Evolutionary conservation across 2,888 invertebrate genomes (phyloP).

Genomic region (Megalurothrips usitatus): DNA sequence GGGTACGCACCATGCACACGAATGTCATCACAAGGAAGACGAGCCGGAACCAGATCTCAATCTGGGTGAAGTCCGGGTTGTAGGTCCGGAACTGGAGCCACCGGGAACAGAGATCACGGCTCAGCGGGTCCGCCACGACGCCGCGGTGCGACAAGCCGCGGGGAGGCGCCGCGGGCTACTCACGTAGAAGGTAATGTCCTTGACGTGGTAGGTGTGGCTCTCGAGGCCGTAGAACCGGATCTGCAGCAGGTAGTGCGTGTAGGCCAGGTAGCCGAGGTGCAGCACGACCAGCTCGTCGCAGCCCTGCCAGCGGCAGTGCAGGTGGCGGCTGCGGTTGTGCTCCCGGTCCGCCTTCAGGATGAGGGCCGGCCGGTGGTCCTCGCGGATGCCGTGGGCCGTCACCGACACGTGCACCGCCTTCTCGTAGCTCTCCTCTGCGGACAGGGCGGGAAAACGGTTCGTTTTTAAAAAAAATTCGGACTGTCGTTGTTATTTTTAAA

Average conservation of each 20-base stretch:
- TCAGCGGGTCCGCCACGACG: background rate
- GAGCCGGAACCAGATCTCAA: slow-evolving; percentile 96
- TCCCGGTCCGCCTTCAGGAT: slow-evolving; percentile 60
- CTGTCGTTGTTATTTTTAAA: too few relatives aligned
- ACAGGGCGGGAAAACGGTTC: background rate
- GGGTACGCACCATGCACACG: slow-evolving; percentile 70
- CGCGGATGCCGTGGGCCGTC: slow-evolving; percentile 72
- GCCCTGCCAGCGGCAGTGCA: slow-evolving; percentile 71
- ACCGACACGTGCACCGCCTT: slow-evolving; percentile 84
- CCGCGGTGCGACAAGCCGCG: too few relatives aligned
- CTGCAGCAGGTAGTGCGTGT: slow-evolving; percentile 79
- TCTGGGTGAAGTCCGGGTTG: slow-evolving; percentile 92
- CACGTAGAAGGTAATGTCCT: slow-evolving; percentile 79
- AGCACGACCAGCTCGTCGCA: slow-evolving; percentile 86
- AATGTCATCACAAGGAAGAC: slow-evolving; percentile 87
- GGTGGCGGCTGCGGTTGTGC: slow-evolving; percentile 69
- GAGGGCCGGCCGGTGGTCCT: slow-evolving; percentile 66
- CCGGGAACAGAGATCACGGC: slow-evolving; percentile 32
- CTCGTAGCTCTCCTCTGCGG: slow-evolving; percentile 80
- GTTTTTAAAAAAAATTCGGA: background rate
- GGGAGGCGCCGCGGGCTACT: too few relatives aligned
- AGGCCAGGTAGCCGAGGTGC: slow-evolving; percentile 85
- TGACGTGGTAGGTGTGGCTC: slow-evolving; percentile 74
- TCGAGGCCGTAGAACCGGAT: slow-evolving; percentile 79
- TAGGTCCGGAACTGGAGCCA: slow-evolving; percentile 87